Evolutionary conservation across 2,888 invertebrate species (phyloP), one percentile per base, ranked within the genome.

Genomic region (Nomada ferruginata): DNA sequence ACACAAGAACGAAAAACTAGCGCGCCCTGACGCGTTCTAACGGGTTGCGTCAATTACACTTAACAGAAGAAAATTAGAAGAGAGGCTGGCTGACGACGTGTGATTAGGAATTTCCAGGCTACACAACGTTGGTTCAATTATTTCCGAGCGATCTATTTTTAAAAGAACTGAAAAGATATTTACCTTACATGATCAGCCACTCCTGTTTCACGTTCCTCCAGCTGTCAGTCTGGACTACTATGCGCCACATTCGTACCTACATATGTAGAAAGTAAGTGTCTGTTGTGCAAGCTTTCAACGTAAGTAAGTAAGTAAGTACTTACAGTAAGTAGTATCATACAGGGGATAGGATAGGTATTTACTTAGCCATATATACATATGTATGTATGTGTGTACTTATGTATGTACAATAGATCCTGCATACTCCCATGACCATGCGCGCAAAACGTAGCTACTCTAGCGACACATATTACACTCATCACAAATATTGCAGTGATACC

Each of bases 111-210:
- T 36, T 63, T 50, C 11, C 44, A 36, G 23, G n/a, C 47, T 65
- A 18, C n/a, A 15, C 20, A 10, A 44, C 57, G 52, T 9, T 70
- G 50, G 29, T 36, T 44, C 10, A 23, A 61, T n/a, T 15, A 36
- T 59, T 29, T 53, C 50, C 9, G 61, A 15, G 20, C 4, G 18
- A 42, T 29, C n/a, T 59, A 29, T 61, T 3, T 15, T n/a, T 57
- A 7, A 42, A 52, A 11, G 26, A n/a, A 20, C 55, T 47, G 63
- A 78, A 84, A 76, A 47, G 42, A 68, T 52, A 70, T 90, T 86
- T 61, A 90, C 90, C 89, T 91, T 88, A 89, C 91, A 91, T 91
- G 86, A 81, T 89, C 86, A 83, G 89, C 87, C 87, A 91, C 90
- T 91, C 85, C 85, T 90, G 85, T 55, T 81, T 88, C 83, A 71